Evolutionary conservation across 2,888 invertebrate species (phyloP).

Genomic region (Esperia sulphurella): DNA sequence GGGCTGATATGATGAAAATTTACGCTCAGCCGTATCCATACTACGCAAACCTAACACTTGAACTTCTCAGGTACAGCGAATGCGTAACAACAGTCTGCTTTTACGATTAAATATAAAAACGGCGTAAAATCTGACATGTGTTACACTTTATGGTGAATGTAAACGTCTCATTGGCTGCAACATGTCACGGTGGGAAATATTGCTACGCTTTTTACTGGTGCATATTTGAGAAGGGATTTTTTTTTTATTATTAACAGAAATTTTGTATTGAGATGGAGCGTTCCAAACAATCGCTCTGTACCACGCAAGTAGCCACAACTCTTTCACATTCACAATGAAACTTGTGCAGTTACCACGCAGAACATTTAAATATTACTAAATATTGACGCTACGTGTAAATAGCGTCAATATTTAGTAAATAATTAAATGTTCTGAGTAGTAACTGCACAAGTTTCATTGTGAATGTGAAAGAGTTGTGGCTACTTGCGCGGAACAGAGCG

Average conservation of each 20-base stretch:
- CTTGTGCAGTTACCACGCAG: too few relatives aligned
- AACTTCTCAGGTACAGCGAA: slow-evolving; percentile 19
- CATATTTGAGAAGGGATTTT: background rate
- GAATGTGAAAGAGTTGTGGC: too few relatives aligned
- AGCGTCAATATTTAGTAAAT: too few relatives aligned
- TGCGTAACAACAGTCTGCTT: slow-evolving; percentile 26
- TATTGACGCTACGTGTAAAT: too few relatives aligned
- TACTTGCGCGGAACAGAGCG: too few relatives aligned
- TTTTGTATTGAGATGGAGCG: background rate
- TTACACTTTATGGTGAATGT: slow-evolving; percentile 31
- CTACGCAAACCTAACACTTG: background rate
- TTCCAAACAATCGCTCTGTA: too few relatives aligned
- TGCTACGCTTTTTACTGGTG: slow-evolving; percentile 6
- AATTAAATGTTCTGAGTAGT: too few relatives aligned
- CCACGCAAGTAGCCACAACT: too few relatives aligned
- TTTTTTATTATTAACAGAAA: background rate
- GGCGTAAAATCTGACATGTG: slow-evolving; percentile 35
- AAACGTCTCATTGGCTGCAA: slow-evolving; percentile 25
- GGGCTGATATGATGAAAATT: too few relatives aligned
- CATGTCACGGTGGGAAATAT: slow-evolving; percentile 6
- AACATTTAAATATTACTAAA: too few relatives aligned
- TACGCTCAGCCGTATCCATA: slow-evolving; percentile 2
- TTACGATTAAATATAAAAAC: slow-evolving; percentile 45
- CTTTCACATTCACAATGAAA: too few relatives aligned
- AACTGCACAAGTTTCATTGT: too few relatives aligned